phyloP scores from a whole-genome alignment of 2,888 invertebrate genomes.

The Campoplex nolae region DNA sequence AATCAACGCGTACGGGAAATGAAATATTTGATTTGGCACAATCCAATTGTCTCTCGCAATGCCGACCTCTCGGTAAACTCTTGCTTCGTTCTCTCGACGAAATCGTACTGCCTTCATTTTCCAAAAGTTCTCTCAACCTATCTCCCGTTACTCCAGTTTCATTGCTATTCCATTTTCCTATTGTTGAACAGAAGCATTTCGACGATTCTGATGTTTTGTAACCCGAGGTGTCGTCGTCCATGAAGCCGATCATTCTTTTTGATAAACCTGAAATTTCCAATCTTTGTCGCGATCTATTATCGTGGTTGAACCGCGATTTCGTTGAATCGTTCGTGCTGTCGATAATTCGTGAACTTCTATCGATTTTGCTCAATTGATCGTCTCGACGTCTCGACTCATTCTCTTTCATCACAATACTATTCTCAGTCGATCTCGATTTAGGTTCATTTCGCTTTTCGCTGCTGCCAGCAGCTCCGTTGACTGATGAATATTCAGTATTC shows the following conservation, averaged over 20 bases:
- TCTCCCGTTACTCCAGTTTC: neutral
- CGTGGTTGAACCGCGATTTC: neutral
- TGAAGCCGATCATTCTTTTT: neutral
- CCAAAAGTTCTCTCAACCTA: constrained; percentile 26
- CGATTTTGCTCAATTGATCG: neutral
- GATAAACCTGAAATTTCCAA: constrained; percentile 2
- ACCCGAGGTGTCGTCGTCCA: constrained; percentile 28
- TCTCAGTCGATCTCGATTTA: neutral
- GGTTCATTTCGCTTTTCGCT: neutral
- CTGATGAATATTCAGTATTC: neutral
- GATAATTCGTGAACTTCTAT: neutral
- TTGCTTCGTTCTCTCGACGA: constrained; percentile 48
- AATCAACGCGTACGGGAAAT: constrained; percentile 56
- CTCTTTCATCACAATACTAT: neutral
- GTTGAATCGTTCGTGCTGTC: neutral
- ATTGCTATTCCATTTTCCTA: neutral
- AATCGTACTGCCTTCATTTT: neutral
- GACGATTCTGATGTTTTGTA: constrained; percentile 32
- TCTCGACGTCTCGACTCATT: neutral
- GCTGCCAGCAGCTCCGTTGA: constrained; percentile 6
- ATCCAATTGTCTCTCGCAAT: constrained; percentile 11
- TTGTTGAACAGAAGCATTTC: constrained; percentile 25
- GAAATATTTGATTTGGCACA: constrained; percentile 45
- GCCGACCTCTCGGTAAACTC: constrained; percentile 36
- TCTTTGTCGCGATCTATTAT: neutral